Percentiles rank a stretch among this genome's conserved stretches.
Evolutionary conservation across 1,140 invertebrate species (phyloP).

Genomic region (Drosophila auraria): DNA sequence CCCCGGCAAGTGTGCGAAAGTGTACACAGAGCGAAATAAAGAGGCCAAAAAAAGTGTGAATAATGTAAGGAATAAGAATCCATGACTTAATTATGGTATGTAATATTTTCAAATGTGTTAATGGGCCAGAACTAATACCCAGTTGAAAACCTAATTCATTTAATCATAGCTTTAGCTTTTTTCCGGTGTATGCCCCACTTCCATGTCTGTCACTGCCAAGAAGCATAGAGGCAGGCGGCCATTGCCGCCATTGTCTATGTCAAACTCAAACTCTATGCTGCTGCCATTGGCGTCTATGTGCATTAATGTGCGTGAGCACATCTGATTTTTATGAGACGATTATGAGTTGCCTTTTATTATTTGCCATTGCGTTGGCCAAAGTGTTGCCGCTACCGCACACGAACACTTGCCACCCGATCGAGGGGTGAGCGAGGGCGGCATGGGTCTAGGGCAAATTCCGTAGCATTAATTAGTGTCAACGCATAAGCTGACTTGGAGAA

Average conservation of each 20-base stretch:
- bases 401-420: conserved; percentile 12
- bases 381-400: conserved; percentile 61
- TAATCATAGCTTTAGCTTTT: no score
- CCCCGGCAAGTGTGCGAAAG: conserved; percentile 42
- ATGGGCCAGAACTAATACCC: no score
- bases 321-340: conserved; percentile 83
- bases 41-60: neutral
- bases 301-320: conserved; percentile 74
- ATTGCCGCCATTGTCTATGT: conserved; percentile 71
- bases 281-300: conserved; percentile 33
- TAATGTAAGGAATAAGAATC: no score
- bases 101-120: no score
- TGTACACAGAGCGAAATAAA: conserved; percentile 7
- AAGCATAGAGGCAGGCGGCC: conserved; percentile 22
- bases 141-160: no score
- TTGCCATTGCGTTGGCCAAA: conserved; percentile 71
- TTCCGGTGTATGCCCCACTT: conserved; percentile 23
- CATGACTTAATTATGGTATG: no score
- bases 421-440: no score
- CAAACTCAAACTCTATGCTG: conserved; percentile 65
- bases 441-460: neutral
- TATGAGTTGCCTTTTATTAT: conserved; percentile 83
- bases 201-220: conserved; percentile 63
- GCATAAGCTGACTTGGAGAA: conserved; percentile 12
- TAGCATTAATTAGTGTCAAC: conserved; percentile 49